phyloP scores from a whole-genome alignment of 2,113 vertebrate species.

The Ibidorhyncha struthersii region DNA sequence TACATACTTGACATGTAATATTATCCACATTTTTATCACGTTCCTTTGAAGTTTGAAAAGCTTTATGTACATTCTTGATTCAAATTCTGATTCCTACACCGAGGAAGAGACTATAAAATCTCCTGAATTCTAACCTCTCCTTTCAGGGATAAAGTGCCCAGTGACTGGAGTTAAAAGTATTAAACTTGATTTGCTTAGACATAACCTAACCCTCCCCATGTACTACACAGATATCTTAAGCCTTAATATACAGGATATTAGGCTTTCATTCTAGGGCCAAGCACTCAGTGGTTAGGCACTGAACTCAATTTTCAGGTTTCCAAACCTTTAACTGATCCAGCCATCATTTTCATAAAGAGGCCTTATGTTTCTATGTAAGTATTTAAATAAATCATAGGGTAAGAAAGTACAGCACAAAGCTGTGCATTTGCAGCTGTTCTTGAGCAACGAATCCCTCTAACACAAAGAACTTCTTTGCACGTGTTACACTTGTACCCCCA shows the following conservation, averaged over 20 bases:
- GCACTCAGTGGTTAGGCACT: not conserved
- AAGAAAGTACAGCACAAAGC: not conserved
- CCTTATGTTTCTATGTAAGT: fast-evolving
- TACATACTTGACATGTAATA: not conserved
- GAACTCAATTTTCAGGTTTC: not conserved
- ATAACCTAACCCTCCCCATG: not conserved
- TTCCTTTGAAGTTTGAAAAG: not conserved
- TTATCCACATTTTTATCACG: not conserved
- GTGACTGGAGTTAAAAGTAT: not conserved
- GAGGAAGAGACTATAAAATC: not conserved
- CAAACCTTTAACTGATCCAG: not conserved
- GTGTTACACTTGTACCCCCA: not conserved
- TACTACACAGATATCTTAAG: not conserved
- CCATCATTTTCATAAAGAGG: not conserved
- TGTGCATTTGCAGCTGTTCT: not conserved
- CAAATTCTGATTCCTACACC: not conserved
- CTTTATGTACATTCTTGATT: not conserved
- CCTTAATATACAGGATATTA: not conserved
- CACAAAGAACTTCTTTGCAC: not conserved
- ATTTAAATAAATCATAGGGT: not conserved
- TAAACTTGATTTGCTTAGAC: not conserved
- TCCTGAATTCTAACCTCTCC: not conserved
- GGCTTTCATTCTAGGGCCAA: not conserved
- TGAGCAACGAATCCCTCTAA: not conserved
- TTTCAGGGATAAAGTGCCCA: not conserved